These are phyloP conservation scores for Drosophila willistoni DNA, from an alignment of 1,140 invertebrate genomes.

Conservation along the genomic window DNA sequence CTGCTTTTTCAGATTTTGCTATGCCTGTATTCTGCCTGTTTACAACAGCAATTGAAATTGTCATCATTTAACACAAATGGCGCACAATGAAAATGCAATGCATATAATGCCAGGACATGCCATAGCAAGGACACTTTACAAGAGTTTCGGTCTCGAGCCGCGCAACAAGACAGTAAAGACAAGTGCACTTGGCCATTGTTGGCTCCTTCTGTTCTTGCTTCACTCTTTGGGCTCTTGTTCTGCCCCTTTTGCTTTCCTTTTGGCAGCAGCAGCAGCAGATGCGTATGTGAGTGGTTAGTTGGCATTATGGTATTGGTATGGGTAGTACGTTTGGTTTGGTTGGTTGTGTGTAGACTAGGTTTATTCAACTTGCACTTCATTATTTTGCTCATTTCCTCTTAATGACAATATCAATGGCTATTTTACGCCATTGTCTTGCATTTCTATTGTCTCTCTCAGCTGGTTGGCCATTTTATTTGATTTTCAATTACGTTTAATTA, in stretches of 20 bases:
- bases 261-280: conserved; percentile 61
- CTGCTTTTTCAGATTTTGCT: neutral
- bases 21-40: neutral
- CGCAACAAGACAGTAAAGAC: conserved; percentile 27
- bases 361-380: conserved; percentile 64
- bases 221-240: conserved; percentile 40
- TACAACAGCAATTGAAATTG: conserved; percentile 59
- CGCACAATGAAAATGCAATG: conserved; percentile 46
- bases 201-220: neutral
- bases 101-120: conserved; percentile 39
- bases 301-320: neutral
- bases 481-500: conserved; percentile 79
- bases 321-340: no score
- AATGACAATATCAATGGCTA: conserved; percentile 79
- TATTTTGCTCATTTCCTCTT: conserved; percentile 77
- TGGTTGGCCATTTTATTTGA: conserved; percentile 73
- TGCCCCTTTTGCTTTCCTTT: conserved; percentile 53
- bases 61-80: conserved; percentile 63
- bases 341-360: conserved; percentile 5
- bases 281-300: conserved; percentile 35
- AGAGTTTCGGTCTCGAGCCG: conserved; percentile 28
- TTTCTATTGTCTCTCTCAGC: conserved; percentile 69
- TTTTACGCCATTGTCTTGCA: conserved; percentile 68
- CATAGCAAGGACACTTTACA: conserved; percentile 27
- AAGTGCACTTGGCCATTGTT: conserved; percentile 50